Conservation (phyloP, 2,888 invertebrate species). For the Caenorhabditis sp. region DNA sequence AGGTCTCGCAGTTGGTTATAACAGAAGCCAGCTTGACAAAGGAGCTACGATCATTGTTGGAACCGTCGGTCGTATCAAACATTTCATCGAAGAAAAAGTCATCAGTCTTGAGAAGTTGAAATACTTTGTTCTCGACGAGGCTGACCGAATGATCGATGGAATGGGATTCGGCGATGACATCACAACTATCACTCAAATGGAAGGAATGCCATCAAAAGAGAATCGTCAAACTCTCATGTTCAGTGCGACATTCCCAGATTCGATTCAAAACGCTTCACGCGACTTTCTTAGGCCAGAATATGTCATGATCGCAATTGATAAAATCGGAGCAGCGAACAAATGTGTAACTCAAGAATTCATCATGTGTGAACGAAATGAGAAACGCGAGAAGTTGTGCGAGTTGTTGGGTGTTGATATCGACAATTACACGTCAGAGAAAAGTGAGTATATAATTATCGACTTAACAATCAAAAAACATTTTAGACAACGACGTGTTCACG, state of each 20-base stretch:
- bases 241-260: slow-evolving; percentile 80
- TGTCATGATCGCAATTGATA: slow-evolving; percentile 87
- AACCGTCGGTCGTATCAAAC: slow-evolving; percentile 51
- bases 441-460: slow-evolving; percentile 23
- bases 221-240: slow-evolving; percentile 51
- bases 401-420: slow-evolving; percentile 74
- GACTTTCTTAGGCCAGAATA: slow-evolving; percentile 81
- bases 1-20: slow-evolving; percentile 41
- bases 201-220: slow-evolving; percentile 28
- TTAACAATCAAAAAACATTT: slow-evolving; percentile 8
- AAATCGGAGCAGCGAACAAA: slow-evolving; percentile 88
- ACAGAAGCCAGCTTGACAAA: slow-evolving; percentile 17
- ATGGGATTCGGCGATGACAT: slow-evolving; percentile 75
- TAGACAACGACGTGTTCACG: slow-evolving; percentile 43
- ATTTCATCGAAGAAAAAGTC: slow-evolving; percentile 43
- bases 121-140: slow-evolving; percentile 75
- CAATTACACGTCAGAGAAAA: slow-evolving; percentile 28
- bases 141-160: slow-evolving; percentile 77
- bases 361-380: slow-evolving; percentile 76
- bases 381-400: slow-evolving; percentile 80
- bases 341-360: slow-evolving; percentile 82
- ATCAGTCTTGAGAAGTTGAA: slow-evolving; percentile 38
- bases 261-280: slow-evolving; percentile 82
- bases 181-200: slow-evolving; percentile 14
- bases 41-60: slow-evolving; percentile 52